These are phyloP conservation scores for Calypte anna DNA, from an alignment of 2,113 vertebrate genomes.

Conservation along the genomic window DNA sequence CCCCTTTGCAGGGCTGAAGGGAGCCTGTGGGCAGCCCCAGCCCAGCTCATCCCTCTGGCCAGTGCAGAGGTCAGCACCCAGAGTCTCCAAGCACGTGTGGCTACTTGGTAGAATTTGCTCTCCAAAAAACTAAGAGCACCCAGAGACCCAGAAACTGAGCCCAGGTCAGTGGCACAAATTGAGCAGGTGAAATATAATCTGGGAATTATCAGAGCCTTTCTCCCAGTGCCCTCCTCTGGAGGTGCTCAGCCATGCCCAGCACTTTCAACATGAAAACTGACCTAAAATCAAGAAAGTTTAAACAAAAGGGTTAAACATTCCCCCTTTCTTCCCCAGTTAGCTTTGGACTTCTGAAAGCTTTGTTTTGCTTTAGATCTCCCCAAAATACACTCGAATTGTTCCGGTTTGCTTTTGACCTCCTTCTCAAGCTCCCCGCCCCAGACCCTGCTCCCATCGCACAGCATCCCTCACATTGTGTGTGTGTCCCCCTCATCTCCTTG, in stretches of 20 bases:
- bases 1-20: too few species aligned
- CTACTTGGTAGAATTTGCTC: not conserved
- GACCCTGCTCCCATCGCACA: not conserved
- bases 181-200: fast-evolving
- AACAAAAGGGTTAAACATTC: not conserved
- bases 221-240: not conserved
- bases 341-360: not conserved
- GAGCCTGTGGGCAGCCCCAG: too few species aligned
- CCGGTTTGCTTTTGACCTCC: not conserved
- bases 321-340: not conserved
- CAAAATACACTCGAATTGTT: not conserved
- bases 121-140: not conserved
- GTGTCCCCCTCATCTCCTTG: too few species aligned
- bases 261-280: not conserved
- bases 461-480: not conserved
- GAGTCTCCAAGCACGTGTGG: too few species aligned
- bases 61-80: too few species aligned
- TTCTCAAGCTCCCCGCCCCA: not conserved
- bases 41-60: too few species aligned
- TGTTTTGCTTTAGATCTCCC: not conserved
- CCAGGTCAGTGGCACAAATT: fast-evolving
- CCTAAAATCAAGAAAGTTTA: not conserved
- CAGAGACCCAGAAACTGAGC: not conserved
- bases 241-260: not conserved
- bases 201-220: not conserved